These are phyloP conservation scores for Apeira syringaria DNA, from an alignment of 2,888 invertebrate genomes.

Conservation along the genomic window DNA sequence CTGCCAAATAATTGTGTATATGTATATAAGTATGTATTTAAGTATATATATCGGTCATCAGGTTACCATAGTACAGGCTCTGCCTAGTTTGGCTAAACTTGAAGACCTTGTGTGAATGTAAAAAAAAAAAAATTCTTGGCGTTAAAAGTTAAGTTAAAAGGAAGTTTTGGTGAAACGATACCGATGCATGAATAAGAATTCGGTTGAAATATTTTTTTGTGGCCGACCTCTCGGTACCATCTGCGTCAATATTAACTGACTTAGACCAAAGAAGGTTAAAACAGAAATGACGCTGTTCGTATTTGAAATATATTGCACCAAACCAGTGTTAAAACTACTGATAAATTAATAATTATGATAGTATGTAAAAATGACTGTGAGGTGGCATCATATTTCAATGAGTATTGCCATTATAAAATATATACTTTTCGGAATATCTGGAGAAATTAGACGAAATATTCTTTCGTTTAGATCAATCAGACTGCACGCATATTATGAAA, in stretches of 20 bases:
- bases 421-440: slow-evolving; percentile 5
- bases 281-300: neutral
- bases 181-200: too few species aligned
- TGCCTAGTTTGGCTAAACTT: too few species aligned
- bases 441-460: slow-evolving; percentile 18
- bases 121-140: too few species aligned
- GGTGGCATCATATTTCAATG: slow-evolving; percentile 62
- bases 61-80: too few species aligned
- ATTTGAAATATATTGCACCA: slow-evolving; percentile 22
- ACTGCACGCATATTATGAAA: slow-evolving; percentile 1
- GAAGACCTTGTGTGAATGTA: too few species aligned
- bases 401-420: slow-evolving; percentile 66
- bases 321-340: neutral
- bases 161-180: too few species aligned
- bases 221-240: neutral
- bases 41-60: too few species aligned
- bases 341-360: slow-evolving; percentile 4
- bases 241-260: neutral
- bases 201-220: neutral
- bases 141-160: too few species aligned
- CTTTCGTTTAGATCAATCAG: slow-evolving; percentile 11
- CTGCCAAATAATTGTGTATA: too few species aligned
- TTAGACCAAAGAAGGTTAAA: neutral
- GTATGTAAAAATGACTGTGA: slow-evolving; percentile 46
- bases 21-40: too few species aligned